A percentile compares a stretch with the other conserved stretches of the same genome.
phyloP scores from a whole-genome alignment of 2,888 invertebrate genomes.

The Galerucella calmariensis region DNA sequence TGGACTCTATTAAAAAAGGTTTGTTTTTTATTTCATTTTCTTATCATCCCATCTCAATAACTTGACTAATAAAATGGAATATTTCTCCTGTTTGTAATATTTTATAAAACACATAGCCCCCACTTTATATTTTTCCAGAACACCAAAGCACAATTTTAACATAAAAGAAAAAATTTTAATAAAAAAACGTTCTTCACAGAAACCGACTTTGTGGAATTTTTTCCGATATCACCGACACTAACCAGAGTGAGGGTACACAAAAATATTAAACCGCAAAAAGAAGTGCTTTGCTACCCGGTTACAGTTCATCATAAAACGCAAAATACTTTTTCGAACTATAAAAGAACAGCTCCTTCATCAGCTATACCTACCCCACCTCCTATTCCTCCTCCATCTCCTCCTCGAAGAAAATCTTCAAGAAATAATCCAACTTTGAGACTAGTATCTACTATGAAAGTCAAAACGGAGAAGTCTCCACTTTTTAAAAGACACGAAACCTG shows the following conservation, averaged over 20 bases:
- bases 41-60: constrained; percentile 18
- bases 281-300: constrained; percentile 74
- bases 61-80: constrained; percentile 1
- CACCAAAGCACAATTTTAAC: constrained; percentile 40
- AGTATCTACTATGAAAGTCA: constrained; percentile 69
- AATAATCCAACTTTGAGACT: constrained; percentile 76
- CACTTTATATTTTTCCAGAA: constrained; percentile 37
- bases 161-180: constrained; percentile 19
- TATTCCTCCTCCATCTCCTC: constrained; percentile 75
- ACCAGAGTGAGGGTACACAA: constrained; percentile 84
- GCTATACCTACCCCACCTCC: constrained; percentile 60
- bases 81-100: constrained; percentile 26
- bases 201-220: constrained; percentile 82
- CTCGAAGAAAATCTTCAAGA: constrained; percentile 80
- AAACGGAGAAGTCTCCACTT: constrained; percentile 55
- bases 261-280: constrained; percentile 64
- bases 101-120: constrained; percentile 12
- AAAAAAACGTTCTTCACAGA: constrained; percentile 67
- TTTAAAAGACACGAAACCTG: constrained; percentile 67
- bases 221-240: constrained; percentile 82
- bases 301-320: constrained; percentile 63
- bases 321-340: constrained; percentile 70
- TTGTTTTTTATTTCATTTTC: constrained; percentile 23
- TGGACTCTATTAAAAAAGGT: constrained; percentile 39
- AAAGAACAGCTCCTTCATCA: constrained; percentile 70